phyloP scores from a whole-genome alignment of 2,888 invertebrate genomes.

The Gastracanthus pulcherrimus region DNA sequence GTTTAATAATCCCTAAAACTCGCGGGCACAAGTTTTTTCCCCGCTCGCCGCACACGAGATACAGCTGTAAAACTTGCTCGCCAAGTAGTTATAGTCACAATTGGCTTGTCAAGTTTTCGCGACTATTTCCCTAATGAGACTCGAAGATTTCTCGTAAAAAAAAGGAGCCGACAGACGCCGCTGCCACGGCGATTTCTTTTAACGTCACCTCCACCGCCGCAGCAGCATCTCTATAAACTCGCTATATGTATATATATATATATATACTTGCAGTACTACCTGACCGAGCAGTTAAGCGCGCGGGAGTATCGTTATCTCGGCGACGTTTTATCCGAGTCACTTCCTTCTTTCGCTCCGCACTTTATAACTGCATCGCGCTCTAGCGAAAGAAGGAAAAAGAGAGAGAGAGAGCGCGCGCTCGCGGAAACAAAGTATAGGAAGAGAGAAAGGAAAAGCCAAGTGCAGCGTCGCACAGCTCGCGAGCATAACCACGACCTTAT shows the following conservation, averaged over 20 bases:
- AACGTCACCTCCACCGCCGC: background rate
- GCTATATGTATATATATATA: too few species aligned
- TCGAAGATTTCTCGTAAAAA: background rate
- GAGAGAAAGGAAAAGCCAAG: too few species aligned
- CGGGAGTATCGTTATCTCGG: slow-evolving; percentile 8
- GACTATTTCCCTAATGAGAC: slow-evolving; percentile 22
- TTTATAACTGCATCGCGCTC: background rate
- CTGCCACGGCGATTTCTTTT: background rate
- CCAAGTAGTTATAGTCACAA: too few species aligned
- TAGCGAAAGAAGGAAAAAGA: background rate
- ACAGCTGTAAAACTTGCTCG: background rate
- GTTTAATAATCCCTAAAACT: slow-evolving; percentile 11
- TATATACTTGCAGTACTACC: too few species aligned
- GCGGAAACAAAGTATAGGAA: background rate
- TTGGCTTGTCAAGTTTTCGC: slow-evolving; percentile 3
- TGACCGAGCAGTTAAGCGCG: too few species aligned
- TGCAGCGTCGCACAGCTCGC: too few species aligned
- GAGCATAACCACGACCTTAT: too few species aligned
- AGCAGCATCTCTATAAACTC: background rate
- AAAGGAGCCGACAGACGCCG: too few species aligned
- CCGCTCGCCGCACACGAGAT: background rate
- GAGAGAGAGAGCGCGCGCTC: background rate
- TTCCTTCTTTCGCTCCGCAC: background rate
- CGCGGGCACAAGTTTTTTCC: background rate
- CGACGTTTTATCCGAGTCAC: background rate